Conservation (phyloP, 1,140 invertebrate species). For the Bombus soroeensis region DNA sequence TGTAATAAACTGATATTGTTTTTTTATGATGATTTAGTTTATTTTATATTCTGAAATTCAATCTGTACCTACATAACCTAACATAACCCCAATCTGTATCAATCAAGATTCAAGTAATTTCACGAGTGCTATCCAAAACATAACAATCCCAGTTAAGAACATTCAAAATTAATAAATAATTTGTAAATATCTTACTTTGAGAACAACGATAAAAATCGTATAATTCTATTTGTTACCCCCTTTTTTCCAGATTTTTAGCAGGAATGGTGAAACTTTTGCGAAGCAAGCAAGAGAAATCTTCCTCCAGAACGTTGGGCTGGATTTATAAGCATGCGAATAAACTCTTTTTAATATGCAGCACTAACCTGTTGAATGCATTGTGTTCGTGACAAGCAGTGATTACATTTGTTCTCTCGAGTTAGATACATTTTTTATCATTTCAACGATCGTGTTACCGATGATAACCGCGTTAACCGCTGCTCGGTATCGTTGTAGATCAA, state of each 20-base stretch:
- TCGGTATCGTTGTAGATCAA: conserved; percentile 46
- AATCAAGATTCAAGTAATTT: neutral
- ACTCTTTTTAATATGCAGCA: conserved; percentile 75
- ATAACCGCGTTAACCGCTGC: conserved; percentile 58
- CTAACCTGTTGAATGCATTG: conserved; percentile 78
- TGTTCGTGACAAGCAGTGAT: conserved; percentile 79
- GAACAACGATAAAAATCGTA: no score
- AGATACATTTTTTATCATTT: conserved; percentile 66
- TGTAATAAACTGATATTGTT: neutral
- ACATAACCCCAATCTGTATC: neutral
- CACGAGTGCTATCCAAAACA: neutral
- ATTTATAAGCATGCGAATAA: conserved; percentile 74
- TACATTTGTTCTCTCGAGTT: conserved; percentile 72
- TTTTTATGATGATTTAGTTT: neutral
- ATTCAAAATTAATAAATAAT: neutral
- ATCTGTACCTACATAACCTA: neutral
- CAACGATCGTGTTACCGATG: conserved; percentile 58
- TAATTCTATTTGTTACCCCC: neutral
- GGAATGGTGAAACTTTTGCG: neutral
- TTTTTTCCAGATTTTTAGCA: neutral
- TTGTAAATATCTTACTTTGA: neutral
- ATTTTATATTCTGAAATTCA: no score
- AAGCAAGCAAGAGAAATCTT: neutral
- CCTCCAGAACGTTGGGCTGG: conserved; percentile 37
- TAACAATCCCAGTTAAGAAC: neutral